Conservation (phyloP, 1,140 invertebrate species). For the Harpegnathos saltator region DNA sequence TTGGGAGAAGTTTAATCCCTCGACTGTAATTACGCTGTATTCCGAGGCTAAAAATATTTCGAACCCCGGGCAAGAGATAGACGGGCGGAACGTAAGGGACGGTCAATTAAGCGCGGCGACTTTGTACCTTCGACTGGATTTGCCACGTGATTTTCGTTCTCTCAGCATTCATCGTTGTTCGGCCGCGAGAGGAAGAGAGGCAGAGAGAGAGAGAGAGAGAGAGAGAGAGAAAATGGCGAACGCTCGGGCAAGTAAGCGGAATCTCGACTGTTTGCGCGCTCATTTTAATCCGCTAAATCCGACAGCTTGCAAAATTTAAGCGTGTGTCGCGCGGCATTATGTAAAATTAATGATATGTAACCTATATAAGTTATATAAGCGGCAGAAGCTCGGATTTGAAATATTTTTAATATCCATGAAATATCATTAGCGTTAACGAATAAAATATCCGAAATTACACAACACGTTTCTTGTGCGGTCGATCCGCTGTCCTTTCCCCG, state of each 20-base stretch:
- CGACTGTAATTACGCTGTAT: slow-evolving; percentile 73
- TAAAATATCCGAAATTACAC: background rate
- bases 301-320: slow-evolving; percentile 37
- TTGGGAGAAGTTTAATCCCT: slow-evolving; percentile 69
- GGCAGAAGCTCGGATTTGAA: background rate
- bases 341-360: background rate
- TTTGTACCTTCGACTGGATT: slow-evolving; percentile 53
- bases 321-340: background rate
- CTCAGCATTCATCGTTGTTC: slow-evolving; percentile 16
- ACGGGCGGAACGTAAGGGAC: slow-evolving; percentile 38
- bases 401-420: background rate
- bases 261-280: slow-evolving; percentile 1
- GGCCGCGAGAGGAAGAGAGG: background rate
- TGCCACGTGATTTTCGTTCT: slow-evolving; percentile 44
- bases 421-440: background rate
- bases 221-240: background rate
- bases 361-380: background rate
- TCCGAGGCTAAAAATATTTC: slow-evolving; percentile 62
- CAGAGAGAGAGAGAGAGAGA: too few relatives aligned
- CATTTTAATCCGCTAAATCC: slow-evolving; percentile 9
- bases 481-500: background rate
- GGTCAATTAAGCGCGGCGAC: slow-evolving; percentile 54
- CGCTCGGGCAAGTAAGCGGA: background rate
- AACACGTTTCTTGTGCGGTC: background rate
- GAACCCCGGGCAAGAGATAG: slow-evolving; percentile 14